These are phyloP conservation scores for Pseudomyrmex dendroicus DNA, from an alignment of 1,140 invertebrate species.

Conservation along the genomic window DNA sequence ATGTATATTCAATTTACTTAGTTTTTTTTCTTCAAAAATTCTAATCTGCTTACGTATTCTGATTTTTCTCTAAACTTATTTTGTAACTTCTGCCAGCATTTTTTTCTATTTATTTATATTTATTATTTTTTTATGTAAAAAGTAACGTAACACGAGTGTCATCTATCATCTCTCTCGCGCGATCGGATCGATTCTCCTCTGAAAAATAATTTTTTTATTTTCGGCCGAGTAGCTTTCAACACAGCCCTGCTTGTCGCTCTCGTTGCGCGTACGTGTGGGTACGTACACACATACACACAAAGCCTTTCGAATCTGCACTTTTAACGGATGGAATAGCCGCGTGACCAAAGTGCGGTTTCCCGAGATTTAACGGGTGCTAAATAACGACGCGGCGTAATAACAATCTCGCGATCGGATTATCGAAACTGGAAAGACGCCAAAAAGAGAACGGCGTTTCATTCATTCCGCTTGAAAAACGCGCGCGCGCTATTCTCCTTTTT, in stretches of 20 bases:
- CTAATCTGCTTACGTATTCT: not conserved
- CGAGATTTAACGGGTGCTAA: slow-evolving; percentile 79
- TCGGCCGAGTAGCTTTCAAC: slow-evolving; percentile 31
- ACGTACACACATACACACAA: no score
- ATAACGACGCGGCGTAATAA: slow-evolving; percentile 78
- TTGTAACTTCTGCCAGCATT: not conserved
- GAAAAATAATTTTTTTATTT: slow-evolving; percentile 53
- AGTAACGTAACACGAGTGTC: slow-evolving; percentile 17
- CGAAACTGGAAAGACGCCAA: slow-evolving; percentile 82
- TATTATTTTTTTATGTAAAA: not conserved
- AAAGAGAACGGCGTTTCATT: slow-evolving; percentile 40
- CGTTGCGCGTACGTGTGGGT: no score
- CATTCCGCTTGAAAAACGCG: not conserved
- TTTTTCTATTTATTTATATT: not conserved
- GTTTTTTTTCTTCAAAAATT: not conserved
- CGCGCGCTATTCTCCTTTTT: not conserved
- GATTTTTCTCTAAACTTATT: slow-evolving; percentile 1
- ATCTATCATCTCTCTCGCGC: slow-evolving; percentile 1
- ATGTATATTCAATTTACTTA: slow-evolving; percentile 1
- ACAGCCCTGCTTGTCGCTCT: slow-evolving; percentile 42
- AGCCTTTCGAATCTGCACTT: not conserved
- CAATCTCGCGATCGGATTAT: slow-evolving; percentile 80
- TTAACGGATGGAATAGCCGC: slow-evolving; percentile 8
- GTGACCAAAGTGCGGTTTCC: slow-evolving; percentile 68
- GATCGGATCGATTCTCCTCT: not conserved